Base-by-base conservation (phyloP, 2,888 invertebrate genomes). In the Tenthredo mesomela region DNA sequence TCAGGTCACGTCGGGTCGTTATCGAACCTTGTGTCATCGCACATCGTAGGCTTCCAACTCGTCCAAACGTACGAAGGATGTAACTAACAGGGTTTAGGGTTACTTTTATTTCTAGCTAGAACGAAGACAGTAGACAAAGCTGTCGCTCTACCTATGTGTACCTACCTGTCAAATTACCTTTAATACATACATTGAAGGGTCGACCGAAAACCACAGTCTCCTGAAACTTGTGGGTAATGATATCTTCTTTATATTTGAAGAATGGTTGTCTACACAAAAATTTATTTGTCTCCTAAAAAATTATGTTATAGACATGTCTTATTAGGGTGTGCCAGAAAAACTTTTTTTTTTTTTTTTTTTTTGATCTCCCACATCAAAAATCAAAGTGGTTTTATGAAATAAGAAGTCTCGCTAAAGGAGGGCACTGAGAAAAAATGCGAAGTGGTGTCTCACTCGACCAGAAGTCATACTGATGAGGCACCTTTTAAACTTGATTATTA, bases 1-100 rank as follows among this genome's bases (percentile, higher is more conserved):
- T 50, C 33, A 88, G 86, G 67, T 86, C 85, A 71, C 21, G 85
- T 87, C 85, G 85, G 47, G 85, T 87, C 87, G 85, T 87, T 87
- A 87, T 89, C 85, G 89, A 88, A 87, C 47, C 82, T 70, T 50
- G 82, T 82, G 50, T 82, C 82, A 67, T 25, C 43, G 65, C 84
- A 75, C 84, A 37, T n/a, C 25, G 54, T 73, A n/a, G 84, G 71
- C 84, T 71, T 84, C 84, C 47, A 67, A 21, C 67, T 50, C 67
- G 82, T 47, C 37, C 37, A 15, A 33, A 9, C 65, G 65, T 33
- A 18, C 67, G 47, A 82, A 82, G 82, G 67, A 47, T 67, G 67
- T 82, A 82, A 47, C 82, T 25, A 65, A 43, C 43, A 37, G 50
- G 47, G 33, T 25, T 40, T 37, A 21, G 40, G 12, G n/a, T 80